Base-by-base conservation (phyloP, 2,888 invertebrate genomes). In the Trissolcus japonicus region DNA sequence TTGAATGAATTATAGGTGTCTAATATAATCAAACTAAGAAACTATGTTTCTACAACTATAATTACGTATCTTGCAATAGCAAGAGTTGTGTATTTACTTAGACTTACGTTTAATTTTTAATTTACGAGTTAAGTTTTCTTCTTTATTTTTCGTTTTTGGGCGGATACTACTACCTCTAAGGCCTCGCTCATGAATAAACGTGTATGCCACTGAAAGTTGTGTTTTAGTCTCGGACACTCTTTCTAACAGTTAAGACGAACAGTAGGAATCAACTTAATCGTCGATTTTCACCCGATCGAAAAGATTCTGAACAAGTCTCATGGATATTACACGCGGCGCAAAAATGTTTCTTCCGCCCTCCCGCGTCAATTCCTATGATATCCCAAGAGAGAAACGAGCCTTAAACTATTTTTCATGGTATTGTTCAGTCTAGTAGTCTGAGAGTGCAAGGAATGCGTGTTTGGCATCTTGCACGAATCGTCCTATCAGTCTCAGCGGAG, bases 111-210 rank as follows among this genome's bases (percentile, higher is more conserved):
- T 67, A 63, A 80, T 73, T 79, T 56, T 78, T 82, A 85, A 85
- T 82, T 85, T 83, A 87, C 59, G 59, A 71, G 51, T 72, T 25
- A 63, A 72, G 59, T 57, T 71, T 63, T 35, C 11, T 9, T 11
- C 11, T 9, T 35, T 35, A 9, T 35, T 11, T 35, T 43, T 54
- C 53, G 35, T 71, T 63, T 57, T 72, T 88, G 89, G 89, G 89
- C 88, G 89, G 88, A 89, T 88, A 86, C 85, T 86, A 87, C 88
- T 88, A 88, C 86, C 86, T 84, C 89, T 89, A 89, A 89, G 89
- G 89, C 89, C 89, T 88, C 88, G 83, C 88, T 88, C 86, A 86
- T 86, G 81, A 84, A 84, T 84, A 63, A 71, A 75, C 80, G 80
- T 81, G 69, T 74, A 72, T 72, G 48, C 78, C 57, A 71, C 78